A percentile compares a stretch with the other conserved stretches of the same genome.
These are phyloP conservation scores for Hypanus sabinus DNA, from an alignment of 2,113 vertebrate species.

Conservation along the genomic window DNA sequence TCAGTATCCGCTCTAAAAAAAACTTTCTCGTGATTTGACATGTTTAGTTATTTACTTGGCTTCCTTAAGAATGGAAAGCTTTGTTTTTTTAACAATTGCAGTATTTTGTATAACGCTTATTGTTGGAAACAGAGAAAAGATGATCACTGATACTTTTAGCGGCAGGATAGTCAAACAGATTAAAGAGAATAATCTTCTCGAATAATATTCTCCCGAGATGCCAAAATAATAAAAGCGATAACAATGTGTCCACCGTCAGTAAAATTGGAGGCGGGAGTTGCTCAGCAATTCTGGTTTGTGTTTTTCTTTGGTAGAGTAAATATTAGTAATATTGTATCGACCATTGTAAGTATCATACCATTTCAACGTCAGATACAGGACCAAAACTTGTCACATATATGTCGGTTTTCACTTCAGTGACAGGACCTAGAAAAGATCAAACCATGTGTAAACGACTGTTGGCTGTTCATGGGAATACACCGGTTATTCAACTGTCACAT, in stretches of 20 bases:
- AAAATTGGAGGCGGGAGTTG: no score
- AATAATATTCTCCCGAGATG: conserved; percentile 67
- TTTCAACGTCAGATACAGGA: conserved; percentile 71
- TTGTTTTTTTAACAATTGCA: not conserved
- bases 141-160: conserved; percentile 44
- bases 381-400: conserved; percentile 76
- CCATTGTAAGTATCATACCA: conserved; percentile 54
- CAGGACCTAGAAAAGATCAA: conserved; percentile 55
- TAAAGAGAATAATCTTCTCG: conserved; percentile 68
- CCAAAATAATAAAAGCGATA: conserved; percentile 56
- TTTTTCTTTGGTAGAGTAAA: conserved; percentile 23
- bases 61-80: not conserved
- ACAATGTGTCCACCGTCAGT: conserved; percentile 37
- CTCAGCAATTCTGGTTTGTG: not conserved
- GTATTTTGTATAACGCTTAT: not conserved
- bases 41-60: not conserved
- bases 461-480: not conserved
- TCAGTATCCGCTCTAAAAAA: not conserved
- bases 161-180: conserved; percentile 64
- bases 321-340: conserved; percentile 31
- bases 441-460: not conserved
- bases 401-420: conserved; percentile 72
- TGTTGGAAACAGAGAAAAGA: conserved; percentile 35
- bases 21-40: not conserved
- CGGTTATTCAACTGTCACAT: not conserved